Evolutionary conservation across 2,113 vertebrate species (phyloP), one percentile per base, ranked within the genome.

Genomic region (Glaucomys volans): DNA sequence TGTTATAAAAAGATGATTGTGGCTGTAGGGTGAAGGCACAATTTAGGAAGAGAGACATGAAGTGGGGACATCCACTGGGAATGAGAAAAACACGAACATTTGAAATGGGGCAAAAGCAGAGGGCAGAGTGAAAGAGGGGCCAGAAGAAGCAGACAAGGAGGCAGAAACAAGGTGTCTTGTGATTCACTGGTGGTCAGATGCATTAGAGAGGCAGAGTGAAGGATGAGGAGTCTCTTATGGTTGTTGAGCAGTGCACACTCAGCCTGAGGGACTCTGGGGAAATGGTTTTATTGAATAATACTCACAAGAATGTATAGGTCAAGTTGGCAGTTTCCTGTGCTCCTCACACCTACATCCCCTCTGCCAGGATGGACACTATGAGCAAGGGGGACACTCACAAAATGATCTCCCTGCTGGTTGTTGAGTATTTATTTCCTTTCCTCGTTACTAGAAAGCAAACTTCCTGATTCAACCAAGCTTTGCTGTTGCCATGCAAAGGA

Each of bases 181-280:
- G 59, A 67, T 13, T 28, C 10, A 44, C 9, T 59, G 16, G 4
- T 12, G 92, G 54, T 26, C 54, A 47, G 28, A 14, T 37, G 26
- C 11, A 44, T 14, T 4, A 32, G 18, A 50, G 28, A 57, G 7
- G 13, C 64, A 47, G 10, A 35, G 26, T 57, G 18, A 37, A 77
- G 18, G 35, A 40, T 0, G 1, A 8, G n/a, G 18, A 0, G 40
- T 72, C 17, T n/a, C 37, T 62, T 4, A 1, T 62, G 35, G 50
- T 4, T 82, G 54, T 14, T 44, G 79, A 71, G 47, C 32, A 76
- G 20, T 7, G 28, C 82, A 79, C 54, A n/a, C 89, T 28, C 11
- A 9, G 50, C 20, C 18, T 20, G 12, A 77, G 37, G 24, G 30
- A 22, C 37, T 72, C 44, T 32, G 50, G 54, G 40, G 30, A 87